phyloP scores from a whole-genome alignment of 2,797 vertebrate species.

The Emys orbicularis region DNA sequence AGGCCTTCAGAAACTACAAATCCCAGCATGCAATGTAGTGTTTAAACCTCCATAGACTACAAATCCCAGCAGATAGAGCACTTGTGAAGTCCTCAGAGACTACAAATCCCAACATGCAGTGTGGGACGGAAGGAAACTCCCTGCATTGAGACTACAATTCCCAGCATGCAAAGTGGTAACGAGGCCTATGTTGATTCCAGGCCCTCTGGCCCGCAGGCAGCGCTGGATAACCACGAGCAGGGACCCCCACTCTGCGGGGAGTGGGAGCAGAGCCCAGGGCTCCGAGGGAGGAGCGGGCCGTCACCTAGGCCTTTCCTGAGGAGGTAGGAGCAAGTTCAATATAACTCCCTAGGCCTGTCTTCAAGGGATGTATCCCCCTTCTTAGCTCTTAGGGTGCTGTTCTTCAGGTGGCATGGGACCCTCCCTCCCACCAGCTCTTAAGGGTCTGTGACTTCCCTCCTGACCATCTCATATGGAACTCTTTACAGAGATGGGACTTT shows the following conservation, averaged over 20 bases:
- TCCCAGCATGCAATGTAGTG: background rate
- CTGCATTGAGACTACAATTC: background rate
- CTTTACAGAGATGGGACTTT: background rate
- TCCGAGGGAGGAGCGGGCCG: fast-evolving
- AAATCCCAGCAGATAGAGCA: background rate
- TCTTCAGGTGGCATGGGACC: background rate
- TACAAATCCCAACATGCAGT: background rate
- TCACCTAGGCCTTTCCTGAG: background rate
- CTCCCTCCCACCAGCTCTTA: fast-evolving
- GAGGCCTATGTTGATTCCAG: background rate
- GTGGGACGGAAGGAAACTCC: background rate
- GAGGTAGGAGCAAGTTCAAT: slow-evolving; percentile 21
- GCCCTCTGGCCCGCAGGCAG: background rate
- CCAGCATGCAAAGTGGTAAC: background rate
- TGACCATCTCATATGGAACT: background rate
- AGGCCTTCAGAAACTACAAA: background rate
- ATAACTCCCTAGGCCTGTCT: background rate
- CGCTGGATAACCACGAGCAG: background rate
- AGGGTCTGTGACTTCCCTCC: background rate
- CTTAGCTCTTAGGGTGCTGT: background rate
- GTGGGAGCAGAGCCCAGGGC: background rate
- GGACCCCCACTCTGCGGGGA: background rate
- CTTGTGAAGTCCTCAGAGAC: background rate
- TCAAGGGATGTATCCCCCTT: background rate
- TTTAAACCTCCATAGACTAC: background rate